Evolutionary conservation across 2,113 vertebrate genomes (phyloP).

Genomic region (Xiphophorus couchianus): DNA sequence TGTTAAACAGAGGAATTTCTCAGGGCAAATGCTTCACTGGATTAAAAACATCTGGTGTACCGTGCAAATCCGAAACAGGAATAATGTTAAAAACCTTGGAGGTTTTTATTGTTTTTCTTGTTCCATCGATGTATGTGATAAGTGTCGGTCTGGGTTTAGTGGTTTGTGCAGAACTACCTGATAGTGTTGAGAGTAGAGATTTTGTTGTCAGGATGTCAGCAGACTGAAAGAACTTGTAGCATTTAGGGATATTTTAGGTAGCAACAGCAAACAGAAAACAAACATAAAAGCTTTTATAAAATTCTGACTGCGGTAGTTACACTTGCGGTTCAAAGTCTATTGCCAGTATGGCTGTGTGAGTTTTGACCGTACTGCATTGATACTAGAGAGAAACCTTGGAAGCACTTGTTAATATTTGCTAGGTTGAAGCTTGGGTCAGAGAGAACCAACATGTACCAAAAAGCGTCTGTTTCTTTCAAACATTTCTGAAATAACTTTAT

Average conservation of each 20-base stretch:
- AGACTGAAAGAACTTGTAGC: not conserved
- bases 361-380: not conserved
- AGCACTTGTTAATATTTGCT: not conserved
- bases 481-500: too few relatives aligned
- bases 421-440: not conserved
- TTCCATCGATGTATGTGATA: not conserved
- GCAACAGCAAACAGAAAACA: not conserved
- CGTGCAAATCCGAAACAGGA: slow-evolving; percentile 27
- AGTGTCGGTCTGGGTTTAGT: not conserved
- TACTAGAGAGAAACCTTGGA: not conserved
- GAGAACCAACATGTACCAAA: not conserved
- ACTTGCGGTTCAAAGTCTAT: too few relatives aligned
- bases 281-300: not conserved
- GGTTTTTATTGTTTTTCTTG: slow-evolving; percentile 15
- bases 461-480: too few relatives aligned
- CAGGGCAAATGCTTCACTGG: slow-evolving; percentile 50
- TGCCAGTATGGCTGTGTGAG: too few relatives aligned
- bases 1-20: slow-evolving; percentile 71
- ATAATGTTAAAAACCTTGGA: slow-evolving; percentile 14
- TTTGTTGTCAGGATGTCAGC: not conserved
- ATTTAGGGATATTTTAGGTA: not conserved
- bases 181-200: not conserved
- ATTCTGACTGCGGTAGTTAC: too few relatives aligned
- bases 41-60: slow-evolving; percentile 74
- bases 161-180: not conserved